Percentiles rank a stretch among this genome's conserved stretches.
These are phyloP conservation scores for Spheniscus mendiculus DNA, from an alignment of 2,113 vertebrate species.

Conservation along the genomic window DNA sequence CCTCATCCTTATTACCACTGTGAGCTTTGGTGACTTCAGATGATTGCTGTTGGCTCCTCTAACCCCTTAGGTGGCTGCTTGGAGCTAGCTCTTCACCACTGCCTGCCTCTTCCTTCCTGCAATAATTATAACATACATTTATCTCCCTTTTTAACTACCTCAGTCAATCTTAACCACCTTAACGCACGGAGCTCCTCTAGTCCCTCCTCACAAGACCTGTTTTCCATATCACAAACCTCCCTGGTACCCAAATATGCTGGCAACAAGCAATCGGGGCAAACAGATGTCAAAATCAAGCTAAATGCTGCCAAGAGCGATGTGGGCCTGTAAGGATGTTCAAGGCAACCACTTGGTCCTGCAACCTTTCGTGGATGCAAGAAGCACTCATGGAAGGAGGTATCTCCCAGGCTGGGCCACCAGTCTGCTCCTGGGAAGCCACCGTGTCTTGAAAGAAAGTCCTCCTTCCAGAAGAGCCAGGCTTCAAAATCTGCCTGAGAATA, in stretches of 20 bases:
- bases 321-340: not conserved
- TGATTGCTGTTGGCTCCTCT: not conserved
- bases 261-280: not conserved
- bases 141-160: not conserved
- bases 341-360: not conserved
- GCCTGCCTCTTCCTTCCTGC: not conserved
- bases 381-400: not conserved
- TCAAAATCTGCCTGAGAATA: not conserved
- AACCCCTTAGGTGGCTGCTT: not conserved
- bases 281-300: accelerated
- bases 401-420: not conserved
- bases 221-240: not conserved
- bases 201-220: not conserved
- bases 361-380: not conserved
- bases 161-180: not conserved
- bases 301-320: not conserved
- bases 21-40: not conserved
- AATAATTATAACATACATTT: not conserved
- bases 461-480: not conserved
- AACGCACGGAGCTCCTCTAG: accelerated
- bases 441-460: not conserved
- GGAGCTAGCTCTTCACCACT: not conserved
- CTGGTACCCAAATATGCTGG: not conserved
- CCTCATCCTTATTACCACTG: not conserved
- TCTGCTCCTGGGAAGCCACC: not conserved